A percentile compares a stretch with the other conserved stretches of the same genome.
Evolutionary conservation across 2,888 invertebrate genomes (phyloP).

Genomic region (Uropetala carovei): DNA sequence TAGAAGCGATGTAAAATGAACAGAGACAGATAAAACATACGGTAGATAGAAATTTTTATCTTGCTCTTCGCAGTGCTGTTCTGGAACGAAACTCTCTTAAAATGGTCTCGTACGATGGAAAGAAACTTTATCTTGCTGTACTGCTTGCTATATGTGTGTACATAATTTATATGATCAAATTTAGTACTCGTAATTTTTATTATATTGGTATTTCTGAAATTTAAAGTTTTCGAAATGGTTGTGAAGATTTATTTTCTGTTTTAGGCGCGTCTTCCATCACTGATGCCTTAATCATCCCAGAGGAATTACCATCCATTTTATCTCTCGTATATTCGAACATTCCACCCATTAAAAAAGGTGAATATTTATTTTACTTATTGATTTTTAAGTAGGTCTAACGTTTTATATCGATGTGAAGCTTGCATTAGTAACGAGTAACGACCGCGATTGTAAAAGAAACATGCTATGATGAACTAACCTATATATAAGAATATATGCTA

Average conservation of each 20-base stretch:
- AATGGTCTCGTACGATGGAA: not conserved
- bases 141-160: conserved; percentile 6
- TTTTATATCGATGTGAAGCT: too few species aligned
- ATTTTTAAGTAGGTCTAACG: too few species aligned
- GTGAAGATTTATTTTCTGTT: not conserved
- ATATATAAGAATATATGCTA: too few species aligned
- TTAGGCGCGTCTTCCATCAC: conserved; percentile 67
- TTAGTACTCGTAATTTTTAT: not conserved
- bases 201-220: not conserved
- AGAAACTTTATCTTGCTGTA: not conserved
- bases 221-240: not conserved
- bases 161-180: not conserved
- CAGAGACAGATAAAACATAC: not conserved
- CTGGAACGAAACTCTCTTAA: not conserved
- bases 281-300: conserved; percentile 84
- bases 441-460: too few species aligned
- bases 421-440: too few species aligned
- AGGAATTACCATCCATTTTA: conserved; percentile 87
- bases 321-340: conserved; percentile 90
- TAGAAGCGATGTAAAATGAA: not conserved
- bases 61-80: not conserved
- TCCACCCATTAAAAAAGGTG: conserved; percentile 91
- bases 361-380: conserved; percentile 64
- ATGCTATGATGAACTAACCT: too few species aligned
- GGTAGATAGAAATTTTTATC: not conserved